A percentile compares a stretch with the other conserved stretches of the same genome.
phyloP scores from a whole-genome alignment of 37 sponge, comb jelly and placozoan species.

The Dysidea cf. avara region DNA sequence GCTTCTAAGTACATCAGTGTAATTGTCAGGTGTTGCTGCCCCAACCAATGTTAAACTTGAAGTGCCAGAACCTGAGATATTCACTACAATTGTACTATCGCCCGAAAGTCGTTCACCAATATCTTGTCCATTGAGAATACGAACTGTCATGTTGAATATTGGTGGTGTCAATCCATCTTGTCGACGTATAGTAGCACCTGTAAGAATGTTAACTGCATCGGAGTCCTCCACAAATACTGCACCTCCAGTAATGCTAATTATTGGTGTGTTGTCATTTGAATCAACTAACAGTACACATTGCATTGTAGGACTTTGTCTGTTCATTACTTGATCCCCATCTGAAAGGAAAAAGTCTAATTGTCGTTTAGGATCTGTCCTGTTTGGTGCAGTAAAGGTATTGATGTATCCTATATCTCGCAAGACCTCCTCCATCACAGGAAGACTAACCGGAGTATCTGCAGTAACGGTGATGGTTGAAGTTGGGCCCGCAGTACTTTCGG shows the following conservation, averaged over 20 bases:
- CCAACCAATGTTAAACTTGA: too few species aligned
- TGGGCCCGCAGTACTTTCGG: background rate
- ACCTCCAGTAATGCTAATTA: conserved; percentile 43
- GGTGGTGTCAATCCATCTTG: conserved; percentile 26
- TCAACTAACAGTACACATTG: background rate
- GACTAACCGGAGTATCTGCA: background rate
- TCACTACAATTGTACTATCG: background rate
- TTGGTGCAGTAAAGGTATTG: conserved; percentile 38
- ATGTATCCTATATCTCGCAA: conserved; percentile 42
- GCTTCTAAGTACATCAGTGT: conserved; percentile 12
- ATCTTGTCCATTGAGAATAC: conserved; percentile 24
- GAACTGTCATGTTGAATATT: conserved; percentile 19
- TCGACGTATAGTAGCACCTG: background rate
- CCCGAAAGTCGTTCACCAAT: conserved; percentile 20
- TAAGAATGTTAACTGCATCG: conserved; percentile 19
- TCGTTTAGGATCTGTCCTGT: too few species aligned
- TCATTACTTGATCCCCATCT: too few species aligned
- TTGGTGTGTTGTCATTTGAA: conserved; percentile 35
- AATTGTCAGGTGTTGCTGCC: conserved; percentile 15
- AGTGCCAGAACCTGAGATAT: conserved; percentile 46
- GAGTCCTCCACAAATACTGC: conserved; percentile 46
- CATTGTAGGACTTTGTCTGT: too few species aligned
- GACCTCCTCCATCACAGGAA: background rate
- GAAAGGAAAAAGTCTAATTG: too few species aligned
- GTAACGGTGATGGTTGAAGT: background rate